Evolutionary conservation across 1,140 invertebrate species (phyloP).

Genomic region (Drosophila elegans): DNA sequence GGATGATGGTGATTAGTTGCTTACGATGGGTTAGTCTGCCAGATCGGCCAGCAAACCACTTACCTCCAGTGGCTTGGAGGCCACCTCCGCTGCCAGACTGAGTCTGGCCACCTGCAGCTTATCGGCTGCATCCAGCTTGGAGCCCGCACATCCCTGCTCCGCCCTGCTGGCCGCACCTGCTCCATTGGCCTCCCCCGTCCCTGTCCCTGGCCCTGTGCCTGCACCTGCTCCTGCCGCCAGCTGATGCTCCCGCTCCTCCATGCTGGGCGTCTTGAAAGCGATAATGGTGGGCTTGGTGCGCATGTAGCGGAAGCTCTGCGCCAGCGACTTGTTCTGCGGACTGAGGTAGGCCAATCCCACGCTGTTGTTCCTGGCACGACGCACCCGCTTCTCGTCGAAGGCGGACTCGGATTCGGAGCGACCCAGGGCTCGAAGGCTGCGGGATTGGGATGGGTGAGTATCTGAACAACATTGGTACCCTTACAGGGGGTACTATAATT

Average conservation of each 20-base stretch:
- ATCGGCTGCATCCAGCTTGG: constrained; percentile 28
- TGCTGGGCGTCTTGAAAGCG: constrained; percentile 91
- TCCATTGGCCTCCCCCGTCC: constrained; percentile 6
- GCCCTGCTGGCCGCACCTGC: constrained; percentile 63
- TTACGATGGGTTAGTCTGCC: constrained; percentile 25
- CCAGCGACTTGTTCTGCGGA: constrained; percentile 91
- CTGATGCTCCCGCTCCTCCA: constrained; percentile 88
- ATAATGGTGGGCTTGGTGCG: constrained; percentile 94
- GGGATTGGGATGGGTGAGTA: constrained; percentile 10
- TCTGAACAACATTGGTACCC: background rate
- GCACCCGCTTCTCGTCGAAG: constrained; percentile 89
- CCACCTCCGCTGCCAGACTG: constrained; percentile 85
- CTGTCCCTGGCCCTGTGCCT: background rate
- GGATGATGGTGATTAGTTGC: constrained; percentile 13
- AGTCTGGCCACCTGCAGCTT: constrained; percentile 54
- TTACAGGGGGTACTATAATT: too few species aligned
- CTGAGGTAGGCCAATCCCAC: constrained; percentile 89
- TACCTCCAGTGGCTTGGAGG: constrained; percentile 93
- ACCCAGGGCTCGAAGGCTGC: constrained; percentile 87
- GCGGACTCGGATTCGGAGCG: constrained; percentile 92
- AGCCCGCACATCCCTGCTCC: constrained; percentile 86
- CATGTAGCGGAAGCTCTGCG: constrained; percentile 94
- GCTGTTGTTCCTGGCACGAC: constrained; percentile 87
- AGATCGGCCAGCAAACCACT: constrained; percentile 38
- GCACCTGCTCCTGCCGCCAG: constrained; percentile 5